A percentile compares a stretch with the other conserved stretches of the same genome.
Conservation (phyloP, 1,140 invertebrate genomes). For the Chironomus tepperi region DNA sequence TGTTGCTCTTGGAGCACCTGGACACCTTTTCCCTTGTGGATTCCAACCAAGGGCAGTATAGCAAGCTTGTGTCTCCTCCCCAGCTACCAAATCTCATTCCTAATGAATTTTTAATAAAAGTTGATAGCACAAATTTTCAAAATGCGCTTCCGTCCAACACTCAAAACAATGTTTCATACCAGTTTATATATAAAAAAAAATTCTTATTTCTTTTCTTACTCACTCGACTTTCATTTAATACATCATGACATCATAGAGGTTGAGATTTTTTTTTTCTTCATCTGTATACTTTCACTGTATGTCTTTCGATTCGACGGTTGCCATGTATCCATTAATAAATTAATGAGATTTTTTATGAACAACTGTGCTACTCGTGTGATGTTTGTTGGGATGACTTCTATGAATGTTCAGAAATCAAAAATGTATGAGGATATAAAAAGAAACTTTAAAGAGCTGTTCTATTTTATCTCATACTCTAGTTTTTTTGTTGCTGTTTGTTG, state of each 20-base stretch:
- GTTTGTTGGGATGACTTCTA: not conserved
- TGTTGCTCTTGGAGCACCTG: no score
- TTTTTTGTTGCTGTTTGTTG: not conserved
- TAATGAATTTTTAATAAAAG: no score
- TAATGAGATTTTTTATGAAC: constrained; percentile 22
- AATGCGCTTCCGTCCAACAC: not conserved
- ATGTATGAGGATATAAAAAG: no score
- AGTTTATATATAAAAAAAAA: not conserved
- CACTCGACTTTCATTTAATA: not conserved
- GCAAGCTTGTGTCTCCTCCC: no score
- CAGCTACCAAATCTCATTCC: no score
- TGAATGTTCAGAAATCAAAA: no score
- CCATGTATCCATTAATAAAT: constrained; percentile 19
- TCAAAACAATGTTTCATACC: not conserved
- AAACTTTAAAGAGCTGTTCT: not conserved
- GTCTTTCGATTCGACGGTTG: not conserved
- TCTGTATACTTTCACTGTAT: not conserved
- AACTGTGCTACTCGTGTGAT: not conserved
- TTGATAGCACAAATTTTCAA: no score
- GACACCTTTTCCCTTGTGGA: no score
- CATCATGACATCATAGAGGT: constrained; percentile 18
- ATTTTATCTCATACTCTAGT: not conserved
- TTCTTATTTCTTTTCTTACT: no score
- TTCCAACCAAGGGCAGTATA: no score
- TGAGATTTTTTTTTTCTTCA: not conserved